These are phyloP conservation scores for Copidosoma floridanum DNA, from an alignment of 1,140 invertebrate species.

Conservation along the genomic window DNA sequence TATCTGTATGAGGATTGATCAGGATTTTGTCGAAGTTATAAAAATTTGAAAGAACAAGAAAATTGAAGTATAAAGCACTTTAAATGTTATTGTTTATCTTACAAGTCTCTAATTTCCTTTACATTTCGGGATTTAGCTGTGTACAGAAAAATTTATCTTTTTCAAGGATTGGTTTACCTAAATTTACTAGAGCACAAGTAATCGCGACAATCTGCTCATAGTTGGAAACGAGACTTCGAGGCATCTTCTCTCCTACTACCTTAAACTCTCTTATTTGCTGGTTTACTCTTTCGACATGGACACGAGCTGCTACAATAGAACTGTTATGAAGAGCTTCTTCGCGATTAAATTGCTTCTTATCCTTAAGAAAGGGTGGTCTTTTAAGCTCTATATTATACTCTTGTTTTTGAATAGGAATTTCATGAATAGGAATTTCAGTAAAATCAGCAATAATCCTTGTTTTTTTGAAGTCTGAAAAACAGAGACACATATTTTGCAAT, in stretches of 20 bases:
- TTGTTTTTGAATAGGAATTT: background rate
- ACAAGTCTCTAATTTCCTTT: no score
- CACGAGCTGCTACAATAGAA: background rate
- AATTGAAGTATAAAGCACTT: no score
- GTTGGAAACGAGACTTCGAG: background rate
- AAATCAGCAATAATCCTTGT: background rate
- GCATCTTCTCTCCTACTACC: background rate
- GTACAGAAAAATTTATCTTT: constrained; percentile 2
- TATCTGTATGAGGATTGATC: no score
- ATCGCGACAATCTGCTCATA: constrained; percentile 3
- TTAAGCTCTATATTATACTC: background rate
- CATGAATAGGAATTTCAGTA: background rate
- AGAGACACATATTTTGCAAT: background rate
- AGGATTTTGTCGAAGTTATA: no score
- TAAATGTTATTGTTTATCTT: no score
- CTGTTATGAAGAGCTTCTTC: background rate
- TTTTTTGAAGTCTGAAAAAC: background rate
- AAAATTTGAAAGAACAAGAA: no score
- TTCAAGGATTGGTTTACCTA: background rate
- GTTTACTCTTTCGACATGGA: constrained; percentile 3
- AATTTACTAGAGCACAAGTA: background rate
- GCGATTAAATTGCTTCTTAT: constrained; percentile 4
- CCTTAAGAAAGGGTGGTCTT: background rate
- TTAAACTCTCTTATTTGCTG: background rate
- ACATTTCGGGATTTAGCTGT: no score